Evolutionary conservation across 2,888 invertebrate species (phyloP).

Genomic region (Apotomis turbidana): DNA sequence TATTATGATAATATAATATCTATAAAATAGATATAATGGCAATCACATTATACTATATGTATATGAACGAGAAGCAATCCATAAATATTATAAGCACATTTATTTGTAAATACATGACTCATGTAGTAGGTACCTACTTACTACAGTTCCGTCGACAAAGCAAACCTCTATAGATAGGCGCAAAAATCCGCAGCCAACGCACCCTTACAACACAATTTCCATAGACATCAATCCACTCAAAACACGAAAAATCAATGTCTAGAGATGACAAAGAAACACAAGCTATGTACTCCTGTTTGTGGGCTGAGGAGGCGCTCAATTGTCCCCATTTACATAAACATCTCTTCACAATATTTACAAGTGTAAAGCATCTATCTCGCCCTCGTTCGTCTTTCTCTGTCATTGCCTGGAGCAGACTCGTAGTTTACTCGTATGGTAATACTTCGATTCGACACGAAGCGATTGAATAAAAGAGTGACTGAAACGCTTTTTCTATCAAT

Average conservation of each 20-base stretch:
- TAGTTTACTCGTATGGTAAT: neutral
- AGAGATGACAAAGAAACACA: conserved; percentile 27
- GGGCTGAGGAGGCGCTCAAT: conserved; percentile 34
- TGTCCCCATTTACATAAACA: conserved; percentile 43
- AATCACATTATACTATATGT: too few relatives aligned
- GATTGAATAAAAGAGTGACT: too few relatives aligned
- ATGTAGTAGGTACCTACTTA: too few relatives aligned
- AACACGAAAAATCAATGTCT: conserved; percentile 38
- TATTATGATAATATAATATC: too few relatives aligned
- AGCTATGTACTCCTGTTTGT: conserved; percentile 37
- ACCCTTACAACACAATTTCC: neutral
- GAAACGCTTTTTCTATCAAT: too few relatives aligned
- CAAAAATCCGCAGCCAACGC: neutral
- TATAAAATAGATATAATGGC: too few relatives aligned
- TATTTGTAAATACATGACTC: too few relatives aligned
- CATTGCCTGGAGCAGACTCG: conserved; percentile 40
- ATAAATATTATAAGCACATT: too few relatives aligned
- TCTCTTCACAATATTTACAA: conserved; percentile 40
- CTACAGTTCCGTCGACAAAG: too few relatives aligned
- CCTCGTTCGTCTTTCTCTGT: conserved; percentile 37
- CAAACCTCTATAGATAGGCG: neutral
- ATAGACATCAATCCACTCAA: neutral
- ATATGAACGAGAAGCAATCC: too few relatives aligned
- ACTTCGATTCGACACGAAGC: conserved; percentile 10
- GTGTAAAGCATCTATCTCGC: conserved; percentile 37